A percentile compares a stretch with the other conserved stretches of the same genome.
phyloP scores from a whole-genome alignment of 2,797 vertebrate genomes.

The Pempheris klunzingeri region DNA sequence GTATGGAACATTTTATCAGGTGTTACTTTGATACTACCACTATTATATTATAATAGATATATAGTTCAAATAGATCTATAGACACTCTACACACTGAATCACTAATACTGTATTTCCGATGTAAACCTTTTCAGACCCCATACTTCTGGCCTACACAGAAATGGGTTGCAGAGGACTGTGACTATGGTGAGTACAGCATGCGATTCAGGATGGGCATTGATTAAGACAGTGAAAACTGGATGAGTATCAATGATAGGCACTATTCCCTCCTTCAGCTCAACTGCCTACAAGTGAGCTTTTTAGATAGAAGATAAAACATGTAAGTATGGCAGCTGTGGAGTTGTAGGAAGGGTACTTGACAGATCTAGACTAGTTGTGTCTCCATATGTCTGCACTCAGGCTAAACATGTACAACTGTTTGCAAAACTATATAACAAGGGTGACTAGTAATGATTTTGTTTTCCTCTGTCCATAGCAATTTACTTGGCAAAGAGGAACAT shows the following conservation, averaged over 20 bases:
- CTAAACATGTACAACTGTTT: background rate
- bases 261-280: background rate
- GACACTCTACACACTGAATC: background rate
- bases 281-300: background rate
- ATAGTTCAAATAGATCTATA: background rate
- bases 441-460: background rate
- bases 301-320: background rate
- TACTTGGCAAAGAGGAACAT: slow-evolving; percentile 97
- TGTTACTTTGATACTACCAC: background rate
- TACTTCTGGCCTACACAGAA: slow-evolving; percentile 96
- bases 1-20: background rate
- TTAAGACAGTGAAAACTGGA: background rate
- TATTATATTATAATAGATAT: too few relatives aligned
- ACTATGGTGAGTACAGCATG: slow-evolving; percentile 88
- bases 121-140: slow-evolving; percentile 85
- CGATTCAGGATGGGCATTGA: background rate
- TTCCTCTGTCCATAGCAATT: slow-evolving; percentile 86
- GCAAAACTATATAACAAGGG: background rate
- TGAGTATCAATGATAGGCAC: background rate
- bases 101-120: background rate
- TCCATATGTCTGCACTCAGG: background rate
- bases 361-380: background rate
- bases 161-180: slow-evolving; percentile 91
- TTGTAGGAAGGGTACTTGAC: background rate
- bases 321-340: too few relatives aligned